Conservation (phyloP, 2,888 invertebrate species). For the Drosophila macrospina region DNA sequence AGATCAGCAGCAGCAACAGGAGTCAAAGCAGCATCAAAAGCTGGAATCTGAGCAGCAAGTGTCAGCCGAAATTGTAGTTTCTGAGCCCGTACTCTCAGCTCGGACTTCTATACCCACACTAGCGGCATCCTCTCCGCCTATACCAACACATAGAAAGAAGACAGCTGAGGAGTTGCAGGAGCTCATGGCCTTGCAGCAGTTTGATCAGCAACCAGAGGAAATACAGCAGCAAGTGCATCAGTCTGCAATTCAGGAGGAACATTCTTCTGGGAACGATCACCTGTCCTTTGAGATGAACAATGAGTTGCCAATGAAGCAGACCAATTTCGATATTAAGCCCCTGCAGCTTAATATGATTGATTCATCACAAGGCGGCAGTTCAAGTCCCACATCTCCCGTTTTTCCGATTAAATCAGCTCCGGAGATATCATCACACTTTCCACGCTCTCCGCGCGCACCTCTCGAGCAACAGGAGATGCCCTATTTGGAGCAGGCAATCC, state of each 20-base stretch:
- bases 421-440: constrained; percentile 62
- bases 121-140: constrained; percentile 50
- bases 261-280: background rate
- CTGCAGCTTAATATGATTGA: constrained; percentile 39
- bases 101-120: background rate
- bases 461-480: constrained; percentile 50
- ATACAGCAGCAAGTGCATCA: background rate
- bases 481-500: constrained; percentile 73
- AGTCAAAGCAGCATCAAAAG: background rate
- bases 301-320: background rate
- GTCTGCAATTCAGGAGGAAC: background rate
- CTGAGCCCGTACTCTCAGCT: constrained; percentile 10
- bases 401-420: constrained; percentile 66
- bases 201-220: constrained; percentile 4
- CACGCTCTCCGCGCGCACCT: constrained; percentile 67
- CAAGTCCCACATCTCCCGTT: constrained; percentile 62
- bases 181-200: constrained; percentile 19
- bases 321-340: constrained; percentile 9
- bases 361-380: constrained; percentile 19
- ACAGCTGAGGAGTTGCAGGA: constrained; percentile 49
- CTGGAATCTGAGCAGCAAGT: background rate
- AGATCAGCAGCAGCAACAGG: background rate
- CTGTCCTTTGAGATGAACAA: background rate
- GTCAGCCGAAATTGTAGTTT: background rate
- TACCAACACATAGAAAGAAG: constrained; percentile 66